A percentile compares a stretch with the other conserved stretches of the same genome.
phyloP scores from a whole-genome alignment of 2,888 invertebrate species.

The Polietes domitor region DNA sequence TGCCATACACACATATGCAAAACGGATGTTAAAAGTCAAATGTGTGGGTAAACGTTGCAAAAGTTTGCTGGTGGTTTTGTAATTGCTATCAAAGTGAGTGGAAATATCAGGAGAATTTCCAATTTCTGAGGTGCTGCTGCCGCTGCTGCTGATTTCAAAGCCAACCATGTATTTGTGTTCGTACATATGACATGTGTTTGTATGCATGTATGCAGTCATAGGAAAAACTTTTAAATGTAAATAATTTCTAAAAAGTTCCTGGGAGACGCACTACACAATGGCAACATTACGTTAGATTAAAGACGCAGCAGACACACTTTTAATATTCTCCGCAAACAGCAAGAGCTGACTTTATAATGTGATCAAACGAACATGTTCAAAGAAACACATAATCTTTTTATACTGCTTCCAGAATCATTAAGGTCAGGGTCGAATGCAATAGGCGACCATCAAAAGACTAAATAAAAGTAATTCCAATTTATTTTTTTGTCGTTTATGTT shows the following conservation, averaged over 20 bases:
- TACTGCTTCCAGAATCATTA: no score
- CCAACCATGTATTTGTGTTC: no score
- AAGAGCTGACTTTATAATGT: no score
- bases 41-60: slow-evolving; percentile 1
- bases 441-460: no score
- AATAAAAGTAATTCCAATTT: no score
- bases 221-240: neutral
- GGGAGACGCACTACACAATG: neutral
- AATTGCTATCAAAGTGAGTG: slow-evolving; percentile 5
- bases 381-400: no score
- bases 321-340: no score
- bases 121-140: neutral
- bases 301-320: neutral
- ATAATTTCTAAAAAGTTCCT: slow-evolving; percentile 5
- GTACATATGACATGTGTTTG: neutral
- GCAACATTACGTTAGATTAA: neutral
- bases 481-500: no score
- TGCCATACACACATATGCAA: no score
- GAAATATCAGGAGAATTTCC: slow-evolving; percentile 5
- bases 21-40: slow-evolving; percentile 14
- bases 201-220: neutral
- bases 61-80: neutral
- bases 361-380: no score
- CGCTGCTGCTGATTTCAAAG: neutral
- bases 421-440: no score